These are phyloP conservation scores for Rhegmatorhina hoffmannsi DNA, from an alignment of 2,113 vertebrate species.

Conservation along the genomic window DNA sequence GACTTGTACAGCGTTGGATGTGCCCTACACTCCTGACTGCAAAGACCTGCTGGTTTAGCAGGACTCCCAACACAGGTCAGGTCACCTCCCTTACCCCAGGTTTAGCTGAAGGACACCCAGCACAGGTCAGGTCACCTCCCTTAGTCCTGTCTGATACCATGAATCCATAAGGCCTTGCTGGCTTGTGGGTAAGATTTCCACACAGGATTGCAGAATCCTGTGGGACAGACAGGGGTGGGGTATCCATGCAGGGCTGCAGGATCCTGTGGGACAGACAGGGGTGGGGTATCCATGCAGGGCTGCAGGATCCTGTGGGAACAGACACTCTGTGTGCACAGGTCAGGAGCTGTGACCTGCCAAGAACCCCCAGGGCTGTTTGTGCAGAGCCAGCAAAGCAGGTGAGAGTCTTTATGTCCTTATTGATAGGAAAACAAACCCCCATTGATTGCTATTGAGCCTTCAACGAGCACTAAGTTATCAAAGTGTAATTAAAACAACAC, in stretches of 20 bases:
- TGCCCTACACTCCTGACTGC: fast-evolving
- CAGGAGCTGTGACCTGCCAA: fast-evolving
- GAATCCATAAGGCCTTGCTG: fast-evolving
- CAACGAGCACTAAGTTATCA: constrained; percentile 22
- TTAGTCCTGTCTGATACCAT: neutral
- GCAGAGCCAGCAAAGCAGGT: neutral
- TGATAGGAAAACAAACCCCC: constrained; percentile 35
- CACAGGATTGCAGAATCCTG: no score
- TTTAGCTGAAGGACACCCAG: neutral
- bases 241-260: no score
- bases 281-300: no score
- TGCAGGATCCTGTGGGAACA: neutral
- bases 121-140: neutral
- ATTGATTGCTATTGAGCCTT: constrained; percentile 32
- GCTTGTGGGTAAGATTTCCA: no score
- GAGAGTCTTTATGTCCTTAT: neutral
- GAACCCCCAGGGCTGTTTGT: fast-evolving
- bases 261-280: no score
- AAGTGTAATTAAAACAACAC: constrained; percentile 51
- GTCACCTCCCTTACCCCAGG: neutral
- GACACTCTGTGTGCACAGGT: fast-evolving
- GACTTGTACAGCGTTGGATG: fast-evolving
- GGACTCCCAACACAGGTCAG: neutral
- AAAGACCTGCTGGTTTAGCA: neutral
- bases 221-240: no score